Percentiles rank a stretch among this genome's conserved stretches.
phyloP scores from a whole-genome alignment of 2,113 vertebrate genomes.

The human region DNA sequence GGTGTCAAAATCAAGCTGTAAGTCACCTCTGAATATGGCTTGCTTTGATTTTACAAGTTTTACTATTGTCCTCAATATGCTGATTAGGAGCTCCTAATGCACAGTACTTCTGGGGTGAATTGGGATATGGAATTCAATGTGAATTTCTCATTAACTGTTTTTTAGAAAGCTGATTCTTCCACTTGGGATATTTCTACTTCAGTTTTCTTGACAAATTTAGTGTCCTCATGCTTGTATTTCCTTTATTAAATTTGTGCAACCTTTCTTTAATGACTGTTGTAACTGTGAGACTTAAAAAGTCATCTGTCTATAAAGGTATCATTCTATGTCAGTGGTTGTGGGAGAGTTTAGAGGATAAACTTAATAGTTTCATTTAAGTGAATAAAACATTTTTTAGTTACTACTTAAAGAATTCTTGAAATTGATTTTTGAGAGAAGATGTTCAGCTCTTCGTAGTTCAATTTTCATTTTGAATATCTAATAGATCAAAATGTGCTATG shows the following conservation, averaged over 20 bases:
- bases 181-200: neutral
- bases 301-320: neutral
- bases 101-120: neutral
- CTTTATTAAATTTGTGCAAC: neutral
- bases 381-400: constrained; percentile 23
- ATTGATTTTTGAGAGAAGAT: constrained; percentile 44
- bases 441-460: neutral
- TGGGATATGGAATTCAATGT: neutral
- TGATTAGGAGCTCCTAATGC: neutral
- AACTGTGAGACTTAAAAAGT: neutral
- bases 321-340: neutral
- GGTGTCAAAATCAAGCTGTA: neutral
- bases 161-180: constrained; percentile 8
- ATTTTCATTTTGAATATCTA: constrained; percentile 35
- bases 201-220: constrained; percentile 38
- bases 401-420: neutral
- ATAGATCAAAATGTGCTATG: neutral
- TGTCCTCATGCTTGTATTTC: neutral
- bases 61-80: neutral
- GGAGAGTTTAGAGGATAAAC: neutral
- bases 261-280: neutral
- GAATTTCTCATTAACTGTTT: neutral
- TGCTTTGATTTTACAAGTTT: neutral
- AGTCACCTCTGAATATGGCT: neutral
- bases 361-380: constrained; percentile 8